Conservation (phyloP, 2,797 vertebrate genomes). For the Onychomys arenicola region DNA sequence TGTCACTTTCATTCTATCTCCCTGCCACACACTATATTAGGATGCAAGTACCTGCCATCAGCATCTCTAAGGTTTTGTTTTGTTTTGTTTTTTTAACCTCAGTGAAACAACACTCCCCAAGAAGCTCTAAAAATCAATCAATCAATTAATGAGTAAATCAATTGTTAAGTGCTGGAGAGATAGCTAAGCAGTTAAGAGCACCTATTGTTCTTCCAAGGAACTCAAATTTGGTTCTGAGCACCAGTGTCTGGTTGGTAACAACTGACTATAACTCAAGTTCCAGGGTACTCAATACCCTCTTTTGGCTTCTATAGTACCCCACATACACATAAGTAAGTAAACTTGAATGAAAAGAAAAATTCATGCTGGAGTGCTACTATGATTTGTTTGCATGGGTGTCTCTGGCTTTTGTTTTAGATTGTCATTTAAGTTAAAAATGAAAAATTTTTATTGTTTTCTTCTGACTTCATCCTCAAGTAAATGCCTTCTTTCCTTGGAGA, state of each 20-base stretch:
- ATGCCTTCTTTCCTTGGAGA: background rate
- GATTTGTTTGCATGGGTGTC: background rate
- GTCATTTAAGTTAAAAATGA: background rate
- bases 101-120: background rate
- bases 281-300: background rate
- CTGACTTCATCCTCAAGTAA: background rate
- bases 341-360: background rate
- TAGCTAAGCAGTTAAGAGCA: background rate
- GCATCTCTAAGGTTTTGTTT: too few relatives aligned
- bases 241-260: too few relatives aligned
- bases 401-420: background rate
- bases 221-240: background rate
- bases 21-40: too few relatives aligned
- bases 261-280: background rate
- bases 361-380: background rate
- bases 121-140: background rate
- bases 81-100: background rate
- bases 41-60: too few relatives aligned
- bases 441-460: background rate
- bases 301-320: background rate
- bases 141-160: background rate
- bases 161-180: background rate
- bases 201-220: background rate
- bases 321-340: background rate
- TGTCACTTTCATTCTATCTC: too few relatives aligned